phyloP scores from a whole-genome alignment of 2,113 vertebrate species.

The Polyodon spathula region DNA sequence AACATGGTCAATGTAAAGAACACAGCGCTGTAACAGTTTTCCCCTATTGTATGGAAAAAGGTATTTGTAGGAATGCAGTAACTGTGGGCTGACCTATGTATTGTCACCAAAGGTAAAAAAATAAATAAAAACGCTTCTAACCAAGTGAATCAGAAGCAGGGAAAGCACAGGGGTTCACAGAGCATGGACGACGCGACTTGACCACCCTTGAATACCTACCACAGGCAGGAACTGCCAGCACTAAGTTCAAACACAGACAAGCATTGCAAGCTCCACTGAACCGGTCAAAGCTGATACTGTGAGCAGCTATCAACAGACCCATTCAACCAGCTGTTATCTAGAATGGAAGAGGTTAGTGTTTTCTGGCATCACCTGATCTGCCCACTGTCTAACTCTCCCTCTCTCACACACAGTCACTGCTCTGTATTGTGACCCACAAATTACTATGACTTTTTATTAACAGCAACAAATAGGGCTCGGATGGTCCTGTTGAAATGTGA shows the following conservation, averaged over 20 bases:
- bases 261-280: slow-evolving; percentile 18
- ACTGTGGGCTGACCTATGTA: too few species aligned
- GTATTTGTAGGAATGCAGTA: too few species aligned
- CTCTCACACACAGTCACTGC: slow-evolving; percentile 9
- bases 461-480: slow-evolving; percentile 10
- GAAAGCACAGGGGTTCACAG: slow-evolving; percentile 4
- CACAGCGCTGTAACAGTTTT: too few species aligned
- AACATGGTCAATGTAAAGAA: too few species aligned
- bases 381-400: slow-evolving; percentile 10
- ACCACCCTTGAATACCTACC: slow-evolving; percentile 24
- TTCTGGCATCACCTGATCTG: slow-evolving; percentile 18
- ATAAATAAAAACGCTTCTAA: neutral
- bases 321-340: slow-evolving; percentile 22
- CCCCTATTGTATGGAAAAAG: too few species aligned
- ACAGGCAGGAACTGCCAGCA: slow-evolving; percentile 19
- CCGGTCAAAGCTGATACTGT: slow-evolving; percentile 15
- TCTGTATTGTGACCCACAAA: slow-evolving; percentile 17
- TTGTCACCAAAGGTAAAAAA: neutral
- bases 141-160: neutral
- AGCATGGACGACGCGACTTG: neutral
- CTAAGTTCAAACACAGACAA: slow-evolving; percentile 15
- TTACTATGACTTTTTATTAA: slow-evolving; percentile 15
- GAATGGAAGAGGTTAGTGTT: slow-evolving; percentile 13
- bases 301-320: slow-evolving; percentile 16
- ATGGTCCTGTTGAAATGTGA: slow-evolving; percentile 16